phyloP scores from a whole-genome alignment of 2,113 vertebrate genomes.

The Zosterops japonicus region DNA sequence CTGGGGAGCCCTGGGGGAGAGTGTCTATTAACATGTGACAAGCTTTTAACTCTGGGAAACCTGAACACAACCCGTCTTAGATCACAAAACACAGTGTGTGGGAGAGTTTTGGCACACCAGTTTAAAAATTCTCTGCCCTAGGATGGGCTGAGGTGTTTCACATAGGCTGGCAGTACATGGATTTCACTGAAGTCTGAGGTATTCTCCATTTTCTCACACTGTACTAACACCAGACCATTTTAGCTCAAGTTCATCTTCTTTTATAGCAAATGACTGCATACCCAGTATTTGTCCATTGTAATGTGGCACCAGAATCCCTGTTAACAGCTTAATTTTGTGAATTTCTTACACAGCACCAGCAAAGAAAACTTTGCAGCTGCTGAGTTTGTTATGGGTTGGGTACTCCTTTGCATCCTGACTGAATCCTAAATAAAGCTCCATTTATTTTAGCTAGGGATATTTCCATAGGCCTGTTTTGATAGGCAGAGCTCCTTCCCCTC shows the following conservation, averaged over 20 bases:
- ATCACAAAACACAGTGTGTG: not conserved
- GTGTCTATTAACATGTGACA: not conserved
- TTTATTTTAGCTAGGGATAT: slow-evolving; percentile 49
- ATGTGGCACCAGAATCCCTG: not conserved
- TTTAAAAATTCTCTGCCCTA: not conserved
- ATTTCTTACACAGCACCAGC: not conserved
- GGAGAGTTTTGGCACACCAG: not conserved
- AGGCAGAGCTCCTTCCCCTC: slow-evolving; percentile 37
- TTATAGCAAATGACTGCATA: not conserved
- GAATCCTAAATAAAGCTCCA: slow-evolving; percentile 9
- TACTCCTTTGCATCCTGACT: slow-evolving; percentile 30
- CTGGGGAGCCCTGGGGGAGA: not conserved
- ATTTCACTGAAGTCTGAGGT: not conserved
- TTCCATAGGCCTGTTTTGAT: slow-evolving; percentile 48
- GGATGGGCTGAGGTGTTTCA: not conserved
- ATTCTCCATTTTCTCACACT: not conserved
- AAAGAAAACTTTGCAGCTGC: not conserved
- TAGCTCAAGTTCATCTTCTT: not conserved
- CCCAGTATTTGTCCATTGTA: not conserved
- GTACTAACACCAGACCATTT: not conserved
- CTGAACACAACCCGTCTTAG: not conserved
- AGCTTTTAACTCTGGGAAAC: not conserved
- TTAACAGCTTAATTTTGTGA: not conserved
- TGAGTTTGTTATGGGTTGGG: not conserved
- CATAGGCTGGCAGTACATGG: not conserved